Conservation (phyloP, 1,140 invertebrate genomes). For the Penaeus indicus region DNA sequence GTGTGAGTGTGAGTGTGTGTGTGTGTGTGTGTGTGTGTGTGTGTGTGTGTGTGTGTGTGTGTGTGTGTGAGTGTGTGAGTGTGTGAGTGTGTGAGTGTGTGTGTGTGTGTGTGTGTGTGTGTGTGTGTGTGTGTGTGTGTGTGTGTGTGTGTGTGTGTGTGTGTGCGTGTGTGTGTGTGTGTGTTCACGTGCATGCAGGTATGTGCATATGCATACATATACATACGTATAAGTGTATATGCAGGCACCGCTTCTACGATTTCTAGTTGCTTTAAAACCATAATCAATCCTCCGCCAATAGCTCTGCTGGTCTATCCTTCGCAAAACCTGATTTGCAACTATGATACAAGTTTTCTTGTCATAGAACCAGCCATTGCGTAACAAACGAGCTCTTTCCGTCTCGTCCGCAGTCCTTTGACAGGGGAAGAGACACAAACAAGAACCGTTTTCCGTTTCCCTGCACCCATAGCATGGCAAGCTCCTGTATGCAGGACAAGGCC, state of each 20-base stretch:
- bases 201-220: background rate
- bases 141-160: background rate
- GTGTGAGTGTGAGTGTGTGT: no score
- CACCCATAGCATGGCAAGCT: background rate
- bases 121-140: no score
- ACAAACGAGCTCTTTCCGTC: no score
- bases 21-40: no score
- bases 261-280: background rate
- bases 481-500: background rate
- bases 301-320: background rate
- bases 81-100: no score
- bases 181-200: background rate
- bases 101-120: no score
- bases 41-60: no score
- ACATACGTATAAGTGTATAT: conserved; percentile 2
- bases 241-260: background rate
- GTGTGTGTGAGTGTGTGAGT: no score
- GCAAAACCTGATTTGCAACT: no score
- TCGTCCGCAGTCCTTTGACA: no score
- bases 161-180: background rate
- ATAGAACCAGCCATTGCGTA: no score
- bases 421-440: background rate
- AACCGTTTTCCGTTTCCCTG: background rate
- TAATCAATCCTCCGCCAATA: background rate
- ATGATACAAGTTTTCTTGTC: no score